Conservation (phyloP, 2,113 vertebrate genomes). For the Centropus unirufus region DNA sequence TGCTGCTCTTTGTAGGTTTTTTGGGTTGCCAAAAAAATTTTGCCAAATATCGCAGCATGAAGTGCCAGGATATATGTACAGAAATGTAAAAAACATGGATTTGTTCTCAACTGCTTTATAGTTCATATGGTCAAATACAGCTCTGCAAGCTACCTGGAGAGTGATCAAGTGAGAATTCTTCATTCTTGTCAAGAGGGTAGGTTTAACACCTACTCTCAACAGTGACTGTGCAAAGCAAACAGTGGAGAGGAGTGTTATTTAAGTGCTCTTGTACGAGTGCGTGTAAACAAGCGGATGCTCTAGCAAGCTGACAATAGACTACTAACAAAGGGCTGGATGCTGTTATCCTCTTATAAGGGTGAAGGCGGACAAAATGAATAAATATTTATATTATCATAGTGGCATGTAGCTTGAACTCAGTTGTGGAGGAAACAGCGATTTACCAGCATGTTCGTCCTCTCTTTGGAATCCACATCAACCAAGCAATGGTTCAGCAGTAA, state of each 20-base stretch:
- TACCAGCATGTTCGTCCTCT: not conserved
- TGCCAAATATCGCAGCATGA: not conserved
- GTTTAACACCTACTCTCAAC: not conserved
- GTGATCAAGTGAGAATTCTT: not conserved
- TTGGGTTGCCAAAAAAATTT: not conserved
- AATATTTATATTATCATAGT: constrained; percentile 44
- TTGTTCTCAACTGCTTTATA: not conserved
- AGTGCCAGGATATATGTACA: not conserved
- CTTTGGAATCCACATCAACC: not conserved
- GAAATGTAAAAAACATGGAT: not conserved
- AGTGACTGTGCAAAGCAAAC: not conserved
- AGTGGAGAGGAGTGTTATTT: not conserved
- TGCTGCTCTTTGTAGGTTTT: not conserved
- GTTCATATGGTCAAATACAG: not conserved
- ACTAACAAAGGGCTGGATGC: constrained; percentile 45
- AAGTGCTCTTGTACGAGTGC: not conserved
- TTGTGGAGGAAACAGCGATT: constrained; percentile 13
- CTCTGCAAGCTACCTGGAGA: not conserved
- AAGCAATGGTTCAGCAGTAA: not conserved
- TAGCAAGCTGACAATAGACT: not conserved
- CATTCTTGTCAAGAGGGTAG: not conserved
- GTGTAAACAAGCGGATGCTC: constrained; percentile 6
- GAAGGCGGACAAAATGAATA: constrained; percentile 42
- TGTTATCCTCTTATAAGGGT: constrained; percentile 30
- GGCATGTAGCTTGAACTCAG: constrained; percentile 29